Evolutionary conservation across 1,140 invertebrate genomes (phyloP), one percentile per base, ranked within the genome.

Genomic region (Chionoecetes opilio): DNA sequence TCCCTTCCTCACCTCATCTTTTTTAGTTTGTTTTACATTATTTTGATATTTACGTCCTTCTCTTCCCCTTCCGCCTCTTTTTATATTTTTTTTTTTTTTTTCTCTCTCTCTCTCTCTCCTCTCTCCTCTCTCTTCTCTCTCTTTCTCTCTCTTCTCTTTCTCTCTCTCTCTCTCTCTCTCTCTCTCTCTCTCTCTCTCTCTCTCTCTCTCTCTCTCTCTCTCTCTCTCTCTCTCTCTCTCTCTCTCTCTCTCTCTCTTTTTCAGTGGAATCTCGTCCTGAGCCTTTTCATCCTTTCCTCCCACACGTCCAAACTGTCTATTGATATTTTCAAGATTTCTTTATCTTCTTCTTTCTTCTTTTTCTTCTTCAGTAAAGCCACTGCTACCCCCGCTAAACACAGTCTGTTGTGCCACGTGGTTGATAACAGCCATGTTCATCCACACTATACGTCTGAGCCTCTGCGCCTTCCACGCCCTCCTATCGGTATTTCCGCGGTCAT

Each of bases 141-240:
- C 91, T 34, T 82, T 3, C 29, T 35, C 11, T 21, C 14, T 9
- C 29, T 34, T 92, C 46, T 92, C 41, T 31, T 26, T 17, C n/a
- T 63, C 46, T 38, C 41, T n/a, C n/a, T 63, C n/a, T 26, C 29
- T 34, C 32, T 34, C 63, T 17, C 90, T 35, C 53, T 34, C 90
- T 34, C 53, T 34, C 63, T 82, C 63, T 82, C 90, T 82, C 90
- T 82, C 63, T 82, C 63, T 92, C 90, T 92, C 90, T 92, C 90
- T 82, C 90, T 92, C 90, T 82, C 46, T 75, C 53, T 32, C 53
- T 63, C 90, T 37, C 90, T 63, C 90, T 53, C 46, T 53, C 41
- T 46, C 41, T 41, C 41, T 46, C 41, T 53, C 88, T 53, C 35
- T 53, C 41, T 90, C 41, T 90, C 88, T 91, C 88, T 91, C 88